Percentiles rank a stretch among this genome's conserved stretches.
Conservation (phyloP, 1,140 invertebrate species). For the Pentalonia nigronervosa region DNA sequence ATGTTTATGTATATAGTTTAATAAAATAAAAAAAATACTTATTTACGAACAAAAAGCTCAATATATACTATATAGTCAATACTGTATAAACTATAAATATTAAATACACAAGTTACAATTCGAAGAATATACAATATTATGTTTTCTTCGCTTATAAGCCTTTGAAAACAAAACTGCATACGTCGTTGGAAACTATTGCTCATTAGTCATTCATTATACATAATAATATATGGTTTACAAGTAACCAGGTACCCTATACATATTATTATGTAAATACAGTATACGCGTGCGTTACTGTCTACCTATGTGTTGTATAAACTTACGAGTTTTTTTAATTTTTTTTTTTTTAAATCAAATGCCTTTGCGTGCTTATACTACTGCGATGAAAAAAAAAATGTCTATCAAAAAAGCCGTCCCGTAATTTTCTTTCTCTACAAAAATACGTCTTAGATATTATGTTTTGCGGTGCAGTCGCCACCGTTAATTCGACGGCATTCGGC, state of each 20-base stretch:
- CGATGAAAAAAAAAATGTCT: neutral
- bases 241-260: neutral
- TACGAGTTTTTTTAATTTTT: too few relatives aligned
- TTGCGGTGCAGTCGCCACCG: neutral
- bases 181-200: neutral
- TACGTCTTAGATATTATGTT: neutral
- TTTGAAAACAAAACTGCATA: neutral
- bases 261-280: neutral
- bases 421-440: neutral
- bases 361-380: neutral
- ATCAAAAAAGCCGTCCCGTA: neutral
- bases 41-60: neutral
- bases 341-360: neutral
- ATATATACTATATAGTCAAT: neutral
- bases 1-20: neutral
- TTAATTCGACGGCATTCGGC: too few relatives aligned
- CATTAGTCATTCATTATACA: neutral
- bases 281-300: neutral
- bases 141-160: neutral
- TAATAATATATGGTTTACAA: neutral
- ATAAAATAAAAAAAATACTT: neutral
- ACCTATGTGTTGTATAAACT: neutral
- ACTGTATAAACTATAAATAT: too few relatives aligned
- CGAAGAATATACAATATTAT: neutral
- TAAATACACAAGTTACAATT: neutral